A percentile compares a stretch with the other conserved stretches of the same genome.
phyloP scores from a whole-genome alignment of 2,888 invertebrate species.

The Diarsia rubi region DNA sequence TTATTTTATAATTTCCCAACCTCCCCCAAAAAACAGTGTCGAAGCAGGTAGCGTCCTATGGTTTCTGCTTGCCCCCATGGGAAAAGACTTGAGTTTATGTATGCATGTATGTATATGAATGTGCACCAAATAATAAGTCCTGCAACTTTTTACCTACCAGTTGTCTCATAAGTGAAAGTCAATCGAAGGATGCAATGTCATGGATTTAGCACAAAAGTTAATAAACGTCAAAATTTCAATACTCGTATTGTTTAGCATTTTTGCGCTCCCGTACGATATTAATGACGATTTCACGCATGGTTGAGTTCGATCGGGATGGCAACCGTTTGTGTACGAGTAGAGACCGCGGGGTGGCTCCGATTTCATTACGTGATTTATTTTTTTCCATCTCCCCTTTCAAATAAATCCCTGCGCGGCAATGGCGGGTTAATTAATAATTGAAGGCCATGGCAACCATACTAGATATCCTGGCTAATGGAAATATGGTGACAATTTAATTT shows the following conservation, averaged over 20 bases:
- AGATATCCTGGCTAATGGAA: conserved; percentile 71
- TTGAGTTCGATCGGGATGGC: conserved; percentile 75
- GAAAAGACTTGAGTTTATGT: too few species aligned
- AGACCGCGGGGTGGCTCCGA: conserved; percentile 78
- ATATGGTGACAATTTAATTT: conserved; percentile 72
- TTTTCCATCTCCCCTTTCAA: conserved; percentile 84
- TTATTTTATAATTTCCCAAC: too few species aligned
- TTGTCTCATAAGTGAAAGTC: background rate
- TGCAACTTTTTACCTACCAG: background rate
- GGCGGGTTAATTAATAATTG: conserved; percentile 89
- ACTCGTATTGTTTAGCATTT: conserved; percentile 66
- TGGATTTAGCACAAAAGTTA: conserved; percentile 14
- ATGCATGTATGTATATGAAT: background rate
- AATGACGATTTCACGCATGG: conserved; percentile 86
- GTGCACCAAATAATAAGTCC: background rate
- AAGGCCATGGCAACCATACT: conserved; percentile 72
- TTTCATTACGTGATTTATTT: conserved; percentile 86
- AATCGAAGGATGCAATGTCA: background rate
- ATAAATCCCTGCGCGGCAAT: conserved; percentile 82
- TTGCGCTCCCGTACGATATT: conserved; percentile 75
- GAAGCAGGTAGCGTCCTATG: too few species aligned
- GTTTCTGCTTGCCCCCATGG: too few species aligned
- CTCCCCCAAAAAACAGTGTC: too few species aligned
- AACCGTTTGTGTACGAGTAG: conserved; percentile 79
- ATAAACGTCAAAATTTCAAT: conserved; percentile 27